Conservation (phyloP, 1,140 invertebrate species). For the Danaus melanippus region DNA sequence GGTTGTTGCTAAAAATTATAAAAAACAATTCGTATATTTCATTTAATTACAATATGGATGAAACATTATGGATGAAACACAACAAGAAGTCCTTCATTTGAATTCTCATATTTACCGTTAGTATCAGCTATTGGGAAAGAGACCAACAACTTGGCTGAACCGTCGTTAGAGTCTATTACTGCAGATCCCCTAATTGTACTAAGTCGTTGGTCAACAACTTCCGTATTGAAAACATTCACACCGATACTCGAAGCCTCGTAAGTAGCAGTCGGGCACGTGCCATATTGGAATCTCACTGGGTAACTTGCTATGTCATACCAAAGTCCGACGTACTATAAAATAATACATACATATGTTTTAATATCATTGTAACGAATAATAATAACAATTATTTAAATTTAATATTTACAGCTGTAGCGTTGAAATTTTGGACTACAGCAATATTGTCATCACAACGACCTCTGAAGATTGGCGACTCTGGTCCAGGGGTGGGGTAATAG, state of each 20-base stretch:
- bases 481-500: constrained; percentile 37
- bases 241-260: constrained; percentile 27
- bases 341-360: not conserved
- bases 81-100: not conserved
- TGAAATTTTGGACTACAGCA: constrained; percentile 31
- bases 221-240: constrained; percentile 44
- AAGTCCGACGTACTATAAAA: constrained; percentile 39
- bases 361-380: not conserved
- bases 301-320: constrained; percentile 63
- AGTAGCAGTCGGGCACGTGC: constrained; percentile 36
- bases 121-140: constrained; percentile 43
- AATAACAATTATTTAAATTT: not conserved
- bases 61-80: constrained; percentile 12
- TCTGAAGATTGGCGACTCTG: constrained; percentile 31
- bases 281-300: constrained; percentile 42
- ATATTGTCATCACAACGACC: constrained; percentile 39
- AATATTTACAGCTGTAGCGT: constrained; percentile 29
- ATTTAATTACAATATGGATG: not conserved
- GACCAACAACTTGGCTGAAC: constrained; percentile 38
- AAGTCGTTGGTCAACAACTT: constrained; percentile 36
- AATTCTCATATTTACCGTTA: constrained; percentile 28
- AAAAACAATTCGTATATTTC: constrained; percentile 6
- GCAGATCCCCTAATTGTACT: constrained; percentile 37
- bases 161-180: constrained; percentile 28
- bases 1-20: constrained; percentile 28